These are phyloP conservation scores for Dicyrtoma fusca DNA, from an alignment of 2,888 invertebrate genomes.

Conservation along the genomic window DNA sequence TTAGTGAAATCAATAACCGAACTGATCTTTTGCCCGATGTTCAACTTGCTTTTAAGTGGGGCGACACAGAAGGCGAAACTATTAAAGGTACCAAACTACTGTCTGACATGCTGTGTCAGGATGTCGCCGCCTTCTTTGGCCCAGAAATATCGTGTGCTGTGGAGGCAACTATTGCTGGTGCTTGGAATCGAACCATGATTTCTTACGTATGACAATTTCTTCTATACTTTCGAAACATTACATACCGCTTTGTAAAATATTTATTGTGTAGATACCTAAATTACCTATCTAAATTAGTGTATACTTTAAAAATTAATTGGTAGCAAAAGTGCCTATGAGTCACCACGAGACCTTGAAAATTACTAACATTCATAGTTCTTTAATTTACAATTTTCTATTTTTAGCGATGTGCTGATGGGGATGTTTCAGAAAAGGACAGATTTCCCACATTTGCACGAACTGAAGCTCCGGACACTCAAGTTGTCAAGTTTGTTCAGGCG, in stretches of 20 bases:
- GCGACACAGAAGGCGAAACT: constrained; percentile 81
- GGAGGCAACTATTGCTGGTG: constrained; percentile 92
- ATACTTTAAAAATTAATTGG: no score
- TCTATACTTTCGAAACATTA: constrained; percentile 57
- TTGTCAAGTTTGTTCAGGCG: constrained; percentile 91
- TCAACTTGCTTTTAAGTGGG: constrained; percentile 73
- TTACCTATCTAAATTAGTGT: no score
- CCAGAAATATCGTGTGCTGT: constrained; percentile 92
- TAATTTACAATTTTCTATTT: no score
- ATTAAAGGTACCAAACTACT: constrained; percentile 79
- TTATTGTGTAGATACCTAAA: no score
- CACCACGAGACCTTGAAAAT: no score
- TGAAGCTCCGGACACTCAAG: constrained; percentile 92
- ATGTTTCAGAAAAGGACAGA: constrained; percentile 70
- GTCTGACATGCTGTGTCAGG: constrained; percentile 85
- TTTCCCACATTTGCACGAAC: constrained; percentile 91
- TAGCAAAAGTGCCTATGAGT: no score
- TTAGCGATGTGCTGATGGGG: constrained; percentile 93
- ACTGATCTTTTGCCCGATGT: constrained; percentile 74
- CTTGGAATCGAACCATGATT: constrained; percentile 94
- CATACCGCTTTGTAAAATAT: no score
- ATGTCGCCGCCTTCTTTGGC: constrained; percentile 90
- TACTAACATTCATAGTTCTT: no score
- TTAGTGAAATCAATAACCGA: constrained; percentile 74
- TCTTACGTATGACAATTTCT: constrained; percentile 97